phyloP scores from a whole-genome alignment of 2,888 invertebrate species.

The Drosophila nigricruria region DNA sequence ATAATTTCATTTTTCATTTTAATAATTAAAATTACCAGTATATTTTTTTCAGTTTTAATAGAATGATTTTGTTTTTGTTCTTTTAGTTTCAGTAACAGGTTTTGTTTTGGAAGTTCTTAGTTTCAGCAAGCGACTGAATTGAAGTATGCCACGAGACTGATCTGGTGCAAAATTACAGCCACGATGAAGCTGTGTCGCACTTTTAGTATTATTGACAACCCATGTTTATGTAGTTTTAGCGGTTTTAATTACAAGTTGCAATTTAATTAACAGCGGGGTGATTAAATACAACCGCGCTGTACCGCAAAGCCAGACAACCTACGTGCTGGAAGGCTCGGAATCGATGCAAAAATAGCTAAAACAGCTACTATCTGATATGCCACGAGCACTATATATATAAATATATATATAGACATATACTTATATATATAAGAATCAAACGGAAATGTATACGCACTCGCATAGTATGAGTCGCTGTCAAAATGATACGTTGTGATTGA shows the following conservation, averaged over 20 bases:
- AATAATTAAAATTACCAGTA: neutral
- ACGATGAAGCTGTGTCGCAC: conserved; percentile 5
- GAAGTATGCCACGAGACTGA: conserved; percentile 43
- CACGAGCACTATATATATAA: neutral
- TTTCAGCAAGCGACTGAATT: conserved; percentile 26
- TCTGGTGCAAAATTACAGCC: conserved; percentile 8
- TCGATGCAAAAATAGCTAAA: conserved; percentile 9
- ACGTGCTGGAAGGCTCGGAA: conserved; percentile 30
- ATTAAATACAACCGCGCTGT: conserved; percentile 38
- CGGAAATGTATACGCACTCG: conserved; percentile 9
- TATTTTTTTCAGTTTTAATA: neutral
- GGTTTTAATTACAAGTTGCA: conserved; percentile 45
- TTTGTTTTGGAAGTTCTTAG: neutral
- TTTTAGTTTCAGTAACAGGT: neutral
- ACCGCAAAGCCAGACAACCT: conserved; percentile 26
- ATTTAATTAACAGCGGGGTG: conserved; percentile 29
- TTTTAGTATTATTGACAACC: conserved; percentile 12
- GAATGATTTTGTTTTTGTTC: neutral
- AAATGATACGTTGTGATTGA: conserved; percentile 23
- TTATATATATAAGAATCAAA: conserved; percentile 1
- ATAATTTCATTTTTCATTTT: neutral
- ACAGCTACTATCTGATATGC: neutral
- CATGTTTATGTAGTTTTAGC: conserved; percentile 27
- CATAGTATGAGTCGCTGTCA: conserved; percentile 1
- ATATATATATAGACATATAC: neutral